Conservation (phyloP, 2,113 vertebrate species). For the Solea senegalensis region DNA sequence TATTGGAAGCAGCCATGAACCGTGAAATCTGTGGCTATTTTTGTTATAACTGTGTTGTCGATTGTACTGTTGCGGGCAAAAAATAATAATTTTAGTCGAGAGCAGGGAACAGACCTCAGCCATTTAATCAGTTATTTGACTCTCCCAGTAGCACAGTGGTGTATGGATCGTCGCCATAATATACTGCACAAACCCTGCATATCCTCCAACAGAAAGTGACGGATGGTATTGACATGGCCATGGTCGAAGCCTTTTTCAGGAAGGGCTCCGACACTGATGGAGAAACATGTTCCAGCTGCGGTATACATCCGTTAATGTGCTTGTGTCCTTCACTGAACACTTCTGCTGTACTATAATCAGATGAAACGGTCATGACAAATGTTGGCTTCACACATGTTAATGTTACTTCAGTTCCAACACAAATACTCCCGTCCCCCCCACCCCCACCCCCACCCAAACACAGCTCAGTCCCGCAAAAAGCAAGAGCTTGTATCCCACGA, state of each 20-base stretch:
- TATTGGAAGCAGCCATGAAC: constrained; percentile 27
- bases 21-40: constrained; percentile 30
- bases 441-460: constrained; percentile 1
- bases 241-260: constrained; percentile 31
- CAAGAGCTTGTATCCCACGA: not conserved
- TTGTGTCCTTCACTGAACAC: constrained; percentile 29
- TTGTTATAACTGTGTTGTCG: constrained; percentile 25
- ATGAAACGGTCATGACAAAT: constrained; percentile 46
- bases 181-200: constrained; percentile 25
- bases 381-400: constrained; percentile 51
- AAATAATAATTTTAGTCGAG: constrained; percentile 35
- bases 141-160: constrained; percentile 34
- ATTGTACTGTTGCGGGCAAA: constrained; percentile 36
- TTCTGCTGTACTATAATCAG: constrained; percentile 12
- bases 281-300: constrained; percentile 32
- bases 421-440: not conserved
- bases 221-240: constrained; percentile 37
- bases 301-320: constrained; percentile 50
- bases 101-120: constrained; percentile 17
- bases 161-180: constrained; percentile 40
- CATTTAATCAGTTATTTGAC: constrained; percentile 30
- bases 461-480: constrained; percentile 34
- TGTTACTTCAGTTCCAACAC: constrained; percentile 26
- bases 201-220: constrained; percentile 33
- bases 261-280: constrained; percentile 19